Conservation (phyloP, 2,888 invertebrate genomes). For the Drosophila cognata region DNA sequence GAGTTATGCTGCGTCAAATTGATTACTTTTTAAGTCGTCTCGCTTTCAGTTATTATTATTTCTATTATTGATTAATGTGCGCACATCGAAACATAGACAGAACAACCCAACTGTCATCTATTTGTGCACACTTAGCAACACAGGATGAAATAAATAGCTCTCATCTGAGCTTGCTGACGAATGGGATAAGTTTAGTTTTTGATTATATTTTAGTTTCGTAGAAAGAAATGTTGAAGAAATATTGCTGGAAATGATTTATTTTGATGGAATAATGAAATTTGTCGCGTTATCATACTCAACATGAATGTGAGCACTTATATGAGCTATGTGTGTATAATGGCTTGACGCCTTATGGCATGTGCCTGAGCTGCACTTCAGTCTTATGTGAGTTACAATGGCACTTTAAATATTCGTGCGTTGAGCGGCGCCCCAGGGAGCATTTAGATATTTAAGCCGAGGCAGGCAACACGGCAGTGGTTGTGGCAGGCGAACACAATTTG, state of each 20-base stretch:
- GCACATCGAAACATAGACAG: slow-evolving; percentile 13
- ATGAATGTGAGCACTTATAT: slow-evolving; percentile 17
- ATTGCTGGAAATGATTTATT: background rate
- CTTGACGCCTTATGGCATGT: slow-evolving; percentile 21
- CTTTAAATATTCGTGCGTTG: slow-evolving; percentile 45
- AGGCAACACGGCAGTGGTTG: background rate
- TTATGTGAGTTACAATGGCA: slow-evolving; percentile 45
- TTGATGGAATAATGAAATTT: slow-evolving; percentile 18
- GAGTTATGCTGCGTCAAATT: slow-evolving; percentile 21
- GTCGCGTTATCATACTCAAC: slow-evolving; percentile 15
- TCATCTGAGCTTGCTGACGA: background rate
- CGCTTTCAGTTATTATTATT: slow-evolving; percentile 1
- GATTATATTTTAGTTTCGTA: background rate
- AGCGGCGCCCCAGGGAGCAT: slow-evolving; percentile 56
- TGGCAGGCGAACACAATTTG: slow-evolving; percentile 37
- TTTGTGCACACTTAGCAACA: slow-evolving; percentile 1
- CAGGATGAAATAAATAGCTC: background rate
- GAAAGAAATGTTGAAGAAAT: background rate
- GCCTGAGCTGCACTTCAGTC: slow-evolving; percentile 35
- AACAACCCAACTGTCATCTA: slow-evolving; percentile 23
- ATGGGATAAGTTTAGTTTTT: background rate
- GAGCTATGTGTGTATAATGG: slow-evolving; percentile 22
- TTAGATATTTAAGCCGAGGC: slow-evolving; percentile 41
- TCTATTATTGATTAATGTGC: slow-evolving; percentile 56
- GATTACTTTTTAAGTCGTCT: slow-evolving; percentile 10